Conservation (phyloP, 2,113 vertebrate genomes). For the Seriola aureovittata region DNA sequence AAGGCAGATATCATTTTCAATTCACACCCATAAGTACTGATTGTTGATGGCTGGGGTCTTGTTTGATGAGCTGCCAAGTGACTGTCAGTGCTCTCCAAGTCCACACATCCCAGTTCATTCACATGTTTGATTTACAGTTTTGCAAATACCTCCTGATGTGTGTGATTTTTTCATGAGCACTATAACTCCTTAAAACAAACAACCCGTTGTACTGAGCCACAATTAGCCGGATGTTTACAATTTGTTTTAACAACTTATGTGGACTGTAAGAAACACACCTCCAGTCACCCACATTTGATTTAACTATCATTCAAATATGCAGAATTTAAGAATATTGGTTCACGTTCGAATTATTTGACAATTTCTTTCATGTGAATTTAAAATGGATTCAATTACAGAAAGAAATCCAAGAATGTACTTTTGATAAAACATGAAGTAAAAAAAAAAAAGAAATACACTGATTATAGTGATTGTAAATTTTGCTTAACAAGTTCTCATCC, state of each 20-base stretch:
- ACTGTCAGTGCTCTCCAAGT: slow-evolving; percentile 2
- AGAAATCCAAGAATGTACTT: too few relatives aligned
- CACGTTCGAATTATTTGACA: background rate
- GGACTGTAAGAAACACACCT: background rate
- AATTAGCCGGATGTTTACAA: background rate
- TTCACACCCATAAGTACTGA: slow-evolving; percentile 43
- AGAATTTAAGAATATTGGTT: background rate
- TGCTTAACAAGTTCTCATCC: slow-evolving; percentile 62
- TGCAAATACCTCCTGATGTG: background rate
- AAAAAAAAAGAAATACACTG: background rate
- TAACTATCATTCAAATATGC: background rate
- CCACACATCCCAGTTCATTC: slow-evolving; percentile 7
- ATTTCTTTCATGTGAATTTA: background rate
- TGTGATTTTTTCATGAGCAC: background rate
- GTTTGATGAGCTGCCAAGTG: slow-evolving; percentile 6
- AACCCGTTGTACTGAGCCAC: background rate
- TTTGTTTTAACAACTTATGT: background rate
- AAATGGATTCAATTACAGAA: background rate
- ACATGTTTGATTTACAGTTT: background rate
- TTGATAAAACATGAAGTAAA: background rate
- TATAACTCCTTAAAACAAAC: background rate
- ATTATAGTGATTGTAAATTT: slow-evolving; percentile 1
- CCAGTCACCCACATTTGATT: background rate
- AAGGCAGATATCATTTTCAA: slow-evolving; percentile 60
- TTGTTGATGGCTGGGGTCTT: slow-evolving; percentile 75